Evolutionary conservation across 2,888 invertebrate species (phyloP).

Genomic region (Microchrysa polita): DNA sequence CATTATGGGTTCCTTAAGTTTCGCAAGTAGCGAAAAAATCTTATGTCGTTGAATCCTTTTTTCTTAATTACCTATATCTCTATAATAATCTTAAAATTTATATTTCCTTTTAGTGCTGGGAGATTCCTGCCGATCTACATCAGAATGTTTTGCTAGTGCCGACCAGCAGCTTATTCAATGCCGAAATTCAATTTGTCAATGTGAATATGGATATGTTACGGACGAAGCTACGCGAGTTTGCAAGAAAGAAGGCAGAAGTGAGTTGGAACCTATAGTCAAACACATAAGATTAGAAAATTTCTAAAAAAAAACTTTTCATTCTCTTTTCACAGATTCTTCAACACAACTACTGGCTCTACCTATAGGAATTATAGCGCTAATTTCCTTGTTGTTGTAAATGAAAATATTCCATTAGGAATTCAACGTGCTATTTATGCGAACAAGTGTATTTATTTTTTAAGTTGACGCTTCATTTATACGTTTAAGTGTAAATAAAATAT

Average conservation of each 20-base stretch:
- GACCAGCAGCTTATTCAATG: background rate
- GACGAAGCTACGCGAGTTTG: background rate
- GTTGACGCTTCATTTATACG: too few species aligned
- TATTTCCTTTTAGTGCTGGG: background rate
- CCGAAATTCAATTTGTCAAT: conserved; percentile 3
- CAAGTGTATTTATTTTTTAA: too few species aligned
- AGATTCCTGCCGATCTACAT: background rate
- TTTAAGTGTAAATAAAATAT: too few species aligned
- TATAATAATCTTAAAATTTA: background rate
- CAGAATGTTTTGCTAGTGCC: background rate
- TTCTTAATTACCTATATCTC: too few species aligned
- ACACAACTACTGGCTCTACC: background rate
- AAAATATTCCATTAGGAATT: too few species aligned
- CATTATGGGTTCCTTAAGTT: too few species aligned
- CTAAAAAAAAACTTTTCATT: too few species aligned
- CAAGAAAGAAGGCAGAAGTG: background rate
- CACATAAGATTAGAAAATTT: too few species aligned
- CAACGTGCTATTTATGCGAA: too few species aligned
- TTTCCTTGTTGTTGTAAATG: too few species aligned
- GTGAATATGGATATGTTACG: background rate
- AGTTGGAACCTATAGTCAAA: background rate
- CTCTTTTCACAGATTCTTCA: background rate
- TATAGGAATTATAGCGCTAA: background rate
- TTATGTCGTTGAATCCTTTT: too few species aligned
- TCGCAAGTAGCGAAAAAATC: too few species aligned